Conservation (phyloP, 2,113 vertebrate genomes). For the Aspidoscelis tigris region DNA sequence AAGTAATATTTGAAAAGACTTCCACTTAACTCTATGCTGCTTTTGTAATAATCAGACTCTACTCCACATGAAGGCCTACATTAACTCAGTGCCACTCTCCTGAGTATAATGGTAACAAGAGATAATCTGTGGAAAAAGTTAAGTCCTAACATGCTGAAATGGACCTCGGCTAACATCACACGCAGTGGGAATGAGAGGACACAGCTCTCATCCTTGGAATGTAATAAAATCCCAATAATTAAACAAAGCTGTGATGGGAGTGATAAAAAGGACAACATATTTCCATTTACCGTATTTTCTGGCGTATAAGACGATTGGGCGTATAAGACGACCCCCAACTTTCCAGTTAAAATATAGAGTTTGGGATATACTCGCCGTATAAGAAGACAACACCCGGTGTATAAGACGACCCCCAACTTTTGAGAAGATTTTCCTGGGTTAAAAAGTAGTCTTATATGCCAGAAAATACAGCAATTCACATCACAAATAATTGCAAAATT, state of each 20-base stretch:
- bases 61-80: constrained; percentile 32
- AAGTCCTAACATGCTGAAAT: neutral
- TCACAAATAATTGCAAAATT: neutral
- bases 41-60: neutral
- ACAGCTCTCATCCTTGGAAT: constrained; percentile 16
- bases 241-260: constrained; percentile 35
- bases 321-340: too few relatives aligned
- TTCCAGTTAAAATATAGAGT: too few relatives aligned
- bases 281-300: neutral
- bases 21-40: constrained; percentile 62
- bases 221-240: constrained; percentile 48
- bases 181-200: constrained; percentile 37
- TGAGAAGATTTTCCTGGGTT: too few relatives aligned
- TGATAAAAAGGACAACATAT: constrained; percentile 32
- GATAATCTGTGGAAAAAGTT: constrained; percentile 22
- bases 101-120: constrained; percentile 35
- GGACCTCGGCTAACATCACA: constrained; percentile 37
- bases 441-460: too few relatives aligned
- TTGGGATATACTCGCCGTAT: too few relatives aligned
- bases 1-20: constrained; percentile 54
- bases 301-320: too few relatives aligned
- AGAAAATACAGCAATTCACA: neutral
- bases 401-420: too few relatives aligned
- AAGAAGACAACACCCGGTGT: too few relatives aligned
- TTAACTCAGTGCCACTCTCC: constrained; percentile 48